A percentile compares a stretch with the other conserved stretches of the same genome.
phyloP scores from a whole-genome alignment of 2,888 invertebrate genomes.

The Colletes collaris region DNA sequence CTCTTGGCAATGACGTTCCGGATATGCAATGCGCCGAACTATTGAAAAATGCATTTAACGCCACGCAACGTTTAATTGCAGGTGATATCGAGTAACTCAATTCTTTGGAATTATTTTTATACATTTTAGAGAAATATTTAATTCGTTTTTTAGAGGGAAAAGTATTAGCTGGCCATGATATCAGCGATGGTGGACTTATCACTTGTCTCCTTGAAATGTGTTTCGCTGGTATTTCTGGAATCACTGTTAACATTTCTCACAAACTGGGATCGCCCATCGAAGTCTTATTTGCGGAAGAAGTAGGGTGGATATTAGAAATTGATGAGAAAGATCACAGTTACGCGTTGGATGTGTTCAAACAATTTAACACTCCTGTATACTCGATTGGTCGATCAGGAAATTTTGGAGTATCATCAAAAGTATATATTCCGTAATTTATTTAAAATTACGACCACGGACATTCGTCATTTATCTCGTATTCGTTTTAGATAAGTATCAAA shows the following conservation, averaged over 20 bases:
- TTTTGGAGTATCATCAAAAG: slow-evolving; percentile 88
- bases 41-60: slow-evolving; percentile 90
- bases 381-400: slow-evolving; percentile 88
- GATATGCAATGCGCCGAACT: slow-evolving; percentile 90
- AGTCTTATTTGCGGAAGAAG: slow-evolving; percentile 92
- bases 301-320: slow-evolving; percentile 93
- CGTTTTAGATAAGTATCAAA: slow-evolving; percentile 84
- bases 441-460: not conserved
- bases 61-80: slow-evolving; percentile 92
- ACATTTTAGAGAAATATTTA: not conserved
- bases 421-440: slow-evolving; percentile 71
- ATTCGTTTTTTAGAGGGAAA: slow-evolving; percentile 85
- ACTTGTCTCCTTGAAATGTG: slow-evolving; percentile 97
- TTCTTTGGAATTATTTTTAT: not conserved
- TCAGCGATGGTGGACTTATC: slow-evolving; percentile 98
- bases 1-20: slow-evolving; percentile 91
- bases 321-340: slow-evolving; percentile 84
- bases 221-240: slow-evolving; percentile 94
- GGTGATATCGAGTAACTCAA: slow-evolving; percentile 82
- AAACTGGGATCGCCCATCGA: slow-evolving; percentile 86
- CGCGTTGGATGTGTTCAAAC: slow-evolving; percentile 86
- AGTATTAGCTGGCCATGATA: slow-evolving; percentile 94
- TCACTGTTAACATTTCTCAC: slow-evolving; percentile 87
- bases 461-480: not conserved
- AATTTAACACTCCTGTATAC: slow-evolving; percentile 86